Evolutionary conservation across 2,113 vertebrate species (phyloP), one percentile per base, ranked within the genome.

Genomic region (Periophthalmodon schlosseri): DNA sequence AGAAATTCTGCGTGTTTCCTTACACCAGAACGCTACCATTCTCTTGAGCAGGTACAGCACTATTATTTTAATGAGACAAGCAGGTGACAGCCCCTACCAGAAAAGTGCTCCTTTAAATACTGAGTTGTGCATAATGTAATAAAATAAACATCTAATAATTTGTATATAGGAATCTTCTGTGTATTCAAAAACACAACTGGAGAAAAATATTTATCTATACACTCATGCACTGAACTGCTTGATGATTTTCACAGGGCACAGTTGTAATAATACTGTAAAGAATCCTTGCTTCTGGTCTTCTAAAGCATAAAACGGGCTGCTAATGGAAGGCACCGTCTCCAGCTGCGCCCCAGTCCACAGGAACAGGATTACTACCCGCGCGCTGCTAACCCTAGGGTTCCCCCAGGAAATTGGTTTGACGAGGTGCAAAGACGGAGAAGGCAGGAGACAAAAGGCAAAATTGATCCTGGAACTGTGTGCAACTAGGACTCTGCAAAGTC

Each of bases 371-470:
- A 44, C 34, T n/a, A 21, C 20, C 58, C 63, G 16, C 18, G 33
- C 15, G 61, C 58, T 8, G 36, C 44, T 49, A 68, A 47, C 39
- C 46, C 66, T 49, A 46, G 46, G 66, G 44, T 68, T 68, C 44
- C 66, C 21, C 21, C 21, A 49, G 66, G 66, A 68, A 49, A 68
- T 68, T 49, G 44, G 66, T 49, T 24, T 15, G 66, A 16, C n/a
- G 44, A 68, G 66, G 66, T 68, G 66, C 44, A 46, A 68, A 68
- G 46, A 24, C 14, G 14, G 46, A 68, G 39, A 49, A 68, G 44
- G 13, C n/a, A 49, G 39, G 39, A 66, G 33, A 66, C 34, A 28
- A 49, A 68, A 47, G 21, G 46, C 66, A 21, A 24, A n/a, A 68
- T 49, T 68, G 46, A 68, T 68, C 46, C 46, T 15, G 18, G 13